Evolutionary conservation across 1,140 invertebrate genomes (phyloP), one percentile per base, ranked within the genome.

Genomic region (Pseudomyrmex pallidus): DNA sequence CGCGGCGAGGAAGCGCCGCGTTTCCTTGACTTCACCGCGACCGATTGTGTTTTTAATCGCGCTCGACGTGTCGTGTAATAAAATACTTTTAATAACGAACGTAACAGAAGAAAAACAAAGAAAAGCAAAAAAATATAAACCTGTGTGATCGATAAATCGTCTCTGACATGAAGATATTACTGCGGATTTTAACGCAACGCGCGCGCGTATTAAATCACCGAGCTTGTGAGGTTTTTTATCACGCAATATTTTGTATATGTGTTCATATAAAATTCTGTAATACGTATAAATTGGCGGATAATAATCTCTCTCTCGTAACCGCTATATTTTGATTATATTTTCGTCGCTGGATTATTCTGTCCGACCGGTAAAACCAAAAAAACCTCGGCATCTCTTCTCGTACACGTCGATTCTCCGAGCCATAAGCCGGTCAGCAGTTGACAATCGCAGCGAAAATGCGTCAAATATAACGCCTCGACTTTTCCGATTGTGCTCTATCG

Each of bases 391-490:
- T 52, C 50, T 13, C 50, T 2, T 52, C 13, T 13, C 10, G 10
- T 52, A 52, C 9, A 13, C 50, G 50, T n/a, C 76, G 4, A 67
- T 2, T 50, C n/a, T 46, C 63, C 22, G 52, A 48, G 20, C 54
- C 52, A 70, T 48, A 70, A 59, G 50, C 35, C n/a, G 12, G 35
- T 70, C 52, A 22, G 12, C n/a, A 59, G 64, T 78, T 78, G 66
- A 80, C 66, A 72, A 67, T 70, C 59, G 66, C 54, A 59, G 54
- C 56, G 20, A 35, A 80, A 72, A 59, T n/a, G 35, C 66, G 66
- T 80, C 66, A 80, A 80, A 80, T 72, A 80, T 70, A 80, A 80
- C 66, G 46, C n/a, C 20, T 35, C 54, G 44, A 72, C 64, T 70
- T 50, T 80, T 72, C 66, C 76, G 54, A 80, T 80, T 80, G 57